phyloP scores from a whole-genome alignment of 2,888 invertebrate genomes.

The Agrotis segetum region DNA sequence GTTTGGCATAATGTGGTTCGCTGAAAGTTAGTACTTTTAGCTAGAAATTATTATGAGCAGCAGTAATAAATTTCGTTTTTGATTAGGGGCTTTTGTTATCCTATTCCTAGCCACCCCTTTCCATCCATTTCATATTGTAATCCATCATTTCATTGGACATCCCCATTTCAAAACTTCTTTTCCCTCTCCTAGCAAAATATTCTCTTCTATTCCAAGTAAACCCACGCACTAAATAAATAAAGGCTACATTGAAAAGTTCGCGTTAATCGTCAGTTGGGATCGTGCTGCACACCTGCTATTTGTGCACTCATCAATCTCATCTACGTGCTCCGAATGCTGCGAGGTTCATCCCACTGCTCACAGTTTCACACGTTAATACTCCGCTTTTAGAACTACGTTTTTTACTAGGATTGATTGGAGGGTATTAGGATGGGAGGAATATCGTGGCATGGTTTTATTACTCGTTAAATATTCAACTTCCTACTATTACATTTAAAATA shows the following conservation, averaged over 20 bases:
- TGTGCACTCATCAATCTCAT: constrained; percentile 60
- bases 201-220: constrained; percentile 15
- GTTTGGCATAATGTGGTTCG: constrained; percentile 14
- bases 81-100: not conserved
- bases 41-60: not conserved
- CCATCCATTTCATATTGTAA: not conserved
- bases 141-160: not conserved
- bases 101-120: not conserved
- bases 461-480: not conserved
- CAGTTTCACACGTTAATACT: constrained; percentile 35
- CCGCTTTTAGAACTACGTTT: constrained; percentile 24
- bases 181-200: not conserved
- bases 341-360: constrained; percentile 17
- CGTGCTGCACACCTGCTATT: constrained; percentile 60
- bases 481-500: not conserved
- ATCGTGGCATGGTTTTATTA: constrained; percentile 3
- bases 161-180: not conserved
- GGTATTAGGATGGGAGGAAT: not conserved
- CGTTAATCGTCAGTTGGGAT: constrained; percentile 41
- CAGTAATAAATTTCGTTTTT: not conserved
- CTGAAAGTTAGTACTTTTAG: not conserved
- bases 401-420: constrained; percentile 22
- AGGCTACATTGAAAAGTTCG: constrained; percentile 20
- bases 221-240: constrained; percentile 42
- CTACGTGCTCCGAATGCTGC: constrained; percentile 50